These are phyloP conservation scores for Listrodromus nycthemerus DNA, from an alignment of 2,888 invertebrate species.

Conservation along the genomic window DNA sequence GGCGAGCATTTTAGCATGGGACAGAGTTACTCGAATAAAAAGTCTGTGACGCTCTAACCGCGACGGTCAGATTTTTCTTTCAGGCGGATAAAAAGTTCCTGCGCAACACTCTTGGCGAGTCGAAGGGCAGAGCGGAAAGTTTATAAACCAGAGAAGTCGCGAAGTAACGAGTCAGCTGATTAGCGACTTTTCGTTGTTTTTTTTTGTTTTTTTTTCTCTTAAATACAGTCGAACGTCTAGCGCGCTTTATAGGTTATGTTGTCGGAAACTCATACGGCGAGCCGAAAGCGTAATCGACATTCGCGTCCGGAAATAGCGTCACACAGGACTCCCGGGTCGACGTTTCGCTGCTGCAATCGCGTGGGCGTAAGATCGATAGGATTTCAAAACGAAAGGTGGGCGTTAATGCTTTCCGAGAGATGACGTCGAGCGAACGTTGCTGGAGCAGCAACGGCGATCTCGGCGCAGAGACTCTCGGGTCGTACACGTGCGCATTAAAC, in stretches of 20 bases:
- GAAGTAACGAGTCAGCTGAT: neutral
- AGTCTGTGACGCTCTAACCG: no score
- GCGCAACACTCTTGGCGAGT: no score
- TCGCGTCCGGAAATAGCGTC: conserved; percentile 50
- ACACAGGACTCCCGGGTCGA: neutral
- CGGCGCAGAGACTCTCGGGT: conserved; percentile 38
- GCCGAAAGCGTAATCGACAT: conserved; percentile 42
- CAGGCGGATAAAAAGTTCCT: no score
- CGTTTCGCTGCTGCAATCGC: conserved; percentile 7
- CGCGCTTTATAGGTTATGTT: neutral
- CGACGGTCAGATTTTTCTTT: no score
- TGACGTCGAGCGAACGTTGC: conserved; percentile 15
- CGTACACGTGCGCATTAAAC: conserved; percentile 44
- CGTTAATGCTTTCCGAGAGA: conserved; percentile 50
- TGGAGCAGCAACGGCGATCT: neutral
- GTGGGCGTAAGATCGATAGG: conserved; percentile 65
- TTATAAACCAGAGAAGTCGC: neutral
- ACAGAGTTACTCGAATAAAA: no score
- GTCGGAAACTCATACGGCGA: neutral
- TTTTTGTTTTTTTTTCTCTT: neutral
- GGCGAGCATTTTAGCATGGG: no score
- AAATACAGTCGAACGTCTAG: neutral
- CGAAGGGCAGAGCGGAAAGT: no score
- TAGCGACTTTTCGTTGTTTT: neutral
- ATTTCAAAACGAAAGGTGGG: conserved; percentile 58